A percentile compares a stretch with the other conserved stretches of the same genome.
These are phyloP conservation scores for Pterocles burchelli DNA, from an alignment of 2,113 vertebrate genomes.

Conservation along the genomic window DNA sequence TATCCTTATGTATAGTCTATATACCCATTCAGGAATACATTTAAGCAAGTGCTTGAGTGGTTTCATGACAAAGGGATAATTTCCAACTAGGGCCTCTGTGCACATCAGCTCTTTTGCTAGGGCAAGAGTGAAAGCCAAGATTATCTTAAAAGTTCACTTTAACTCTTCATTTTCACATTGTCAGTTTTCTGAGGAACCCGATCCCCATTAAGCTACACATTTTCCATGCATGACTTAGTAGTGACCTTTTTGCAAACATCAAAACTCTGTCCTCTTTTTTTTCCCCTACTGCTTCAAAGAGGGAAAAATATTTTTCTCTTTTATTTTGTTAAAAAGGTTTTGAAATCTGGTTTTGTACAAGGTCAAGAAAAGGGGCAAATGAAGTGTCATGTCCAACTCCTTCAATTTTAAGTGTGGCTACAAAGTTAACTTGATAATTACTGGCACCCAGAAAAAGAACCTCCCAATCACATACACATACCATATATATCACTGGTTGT, in stretches of 20 bases:
- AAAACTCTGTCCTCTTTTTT: not conserved
- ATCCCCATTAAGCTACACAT: not conserved
- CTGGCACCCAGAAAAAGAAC: not conserved
- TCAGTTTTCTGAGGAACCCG: not conserved
- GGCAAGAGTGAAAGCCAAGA: not conserved
- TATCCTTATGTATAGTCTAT: not conserved
- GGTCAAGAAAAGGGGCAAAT: not conserved
- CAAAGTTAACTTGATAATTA: not conserved
- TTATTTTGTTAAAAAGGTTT: not conserved
- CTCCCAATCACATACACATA: not conserved
- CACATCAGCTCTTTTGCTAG: not conserved
- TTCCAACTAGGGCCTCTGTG: not conserved
- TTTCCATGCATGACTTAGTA: not conserved
- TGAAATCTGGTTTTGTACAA: not conserved
- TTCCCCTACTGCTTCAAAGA: not conserved
- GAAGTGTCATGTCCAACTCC: not conserved
- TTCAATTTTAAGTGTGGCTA: not conserved
- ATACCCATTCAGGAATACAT: not conserved
- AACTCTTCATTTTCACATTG: not conserved
- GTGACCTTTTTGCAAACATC: not conserved
- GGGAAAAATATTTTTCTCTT: not conserved
- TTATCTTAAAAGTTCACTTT: not conserved
- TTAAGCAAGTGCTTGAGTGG: not conserved
- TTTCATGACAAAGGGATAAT: not conserved
- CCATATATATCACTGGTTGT: not conserved